These are phyloP conservation scores for Rutilus rutilus DNA, from an alignment of 2,113 vertebrate species.

Conservation along the genomic window DNA sequence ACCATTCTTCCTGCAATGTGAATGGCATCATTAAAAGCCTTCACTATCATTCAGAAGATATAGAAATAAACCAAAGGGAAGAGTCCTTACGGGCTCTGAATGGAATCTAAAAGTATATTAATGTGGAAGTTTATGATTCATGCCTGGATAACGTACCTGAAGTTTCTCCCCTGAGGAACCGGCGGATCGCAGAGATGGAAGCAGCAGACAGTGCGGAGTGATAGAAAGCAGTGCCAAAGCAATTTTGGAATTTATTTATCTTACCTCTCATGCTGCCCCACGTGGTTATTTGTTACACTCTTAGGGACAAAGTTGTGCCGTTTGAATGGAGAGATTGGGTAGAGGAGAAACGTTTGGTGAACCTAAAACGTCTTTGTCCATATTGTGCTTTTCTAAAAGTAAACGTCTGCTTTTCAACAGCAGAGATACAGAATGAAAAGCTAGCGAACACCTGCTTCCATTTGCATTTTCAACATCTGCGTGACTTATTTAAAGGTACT, in stretches of 20 bases:
- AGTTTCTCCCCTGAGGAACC: conserved; percentile 58
- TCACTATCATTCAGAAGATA: conserved; percentile 29
- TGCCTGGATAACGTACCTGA: conserved; percentile 67
- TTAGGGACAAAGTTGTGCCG: conserved; percentile 55
- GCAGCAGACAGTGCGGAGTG: conserved; percentile 62
- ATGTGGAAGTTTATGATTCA: conserved; percentile 67
- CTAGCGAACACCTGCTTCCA: conserved; percentile 34
- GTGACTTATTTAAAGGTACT: conserved; percentile 42
- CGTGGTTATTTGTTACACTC: conserved; percentile 65
- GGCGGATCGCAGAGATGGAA: conserved; percentile 68
- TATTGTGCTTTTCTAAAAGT: not conserved
- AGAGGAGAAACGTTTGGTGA: not conserved
- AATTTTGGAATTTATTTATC: conserved; percentile 76
- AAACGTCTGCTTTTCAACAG: not conserved
- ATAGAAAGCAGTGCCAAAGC: conserved; percentile 67
- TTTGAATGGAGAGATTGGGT: conserved; percentile 29
- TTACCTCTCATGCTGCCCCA: conserved; percentile 62
- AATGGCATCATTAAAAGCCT: conserved; percentile 48
- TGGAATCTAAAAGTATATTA: conserved; percentile 58
- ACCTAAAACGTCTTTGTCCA: not conserved
- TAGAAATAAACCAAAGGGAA: conserved; percentile 47
- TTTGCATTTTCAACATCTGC: conserved; percentile 31
- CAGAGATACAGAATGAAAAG: conserved; percentile 1
- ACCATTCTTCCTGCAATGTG: conserved; percentile 56
- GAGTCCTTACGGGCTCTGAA: conserved; percentile 48